Evolutionary conservation across 2,888 invertebrate genomes (phyloP).

Genomic region (Papilio demoleus): DNA sequence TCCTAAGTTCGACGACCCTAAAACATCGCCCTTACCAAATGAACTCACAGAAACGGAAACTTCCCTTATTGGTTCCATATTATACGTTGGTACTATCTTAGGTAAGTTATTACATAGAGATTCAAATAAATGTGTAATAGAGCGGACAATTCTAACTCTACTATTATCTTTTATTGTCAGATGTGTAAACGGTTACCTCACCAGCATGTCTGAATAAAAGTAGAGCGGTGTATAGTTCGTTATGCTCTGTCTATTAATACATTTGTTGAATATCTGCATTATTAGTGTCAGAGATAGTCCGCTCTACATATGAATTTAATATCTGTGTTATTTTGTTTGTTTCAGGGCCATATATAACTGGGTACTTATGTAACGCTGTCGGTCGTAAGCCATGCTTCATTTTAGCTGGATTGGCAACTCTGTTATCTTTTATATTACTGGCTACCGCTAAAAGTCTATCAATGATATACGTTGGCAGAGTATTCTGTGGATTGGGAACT

Average conservation of each 20-base stretch:
- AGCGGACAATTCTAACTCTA: no score
- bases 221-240: no score
- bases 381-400: slow-evolving; percentile 44
- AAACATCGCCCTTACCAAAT: slow-evolving; percentile 45
- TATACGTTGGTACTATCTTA: slow-evolving; percentile 38
- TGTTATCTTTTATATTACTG: slow-evolving; percentile 35
- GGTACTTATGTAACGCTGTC: slow-evolving; percentile 43
- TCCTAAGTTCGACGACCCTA: slow-evolving; percentile 46
- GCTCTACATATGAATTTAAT: no score
- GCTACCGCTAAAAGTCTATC: slow-evolving; percentile 43
- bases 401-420: slow-evolving; percentile 19
- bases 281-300: no score
- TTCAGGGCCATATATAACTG: slow-evolving; percentile 42
- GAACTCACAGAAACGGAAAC: slow-evolving; percentile 43
- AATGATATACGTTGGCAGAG: slow-evolving; percentile 49
- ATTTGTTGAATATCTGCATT: no score
- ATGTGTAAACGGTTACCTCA: no score
- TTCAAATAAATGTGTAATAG: no score
- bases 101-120: no score
- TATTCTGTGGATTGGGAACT: slow-evolving; percentile 48
- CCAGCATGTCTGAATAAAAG: no score
- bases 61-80: slow-evolving; percentile 39
- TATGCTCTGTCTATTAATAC: no score
- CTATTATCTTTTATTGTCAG: no score
- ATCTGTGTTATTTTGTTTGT: no score